Evolutionary conservation across 2,888 invertebrate genomes (phyloP).

Genomic region (Thelaira solivaga): DNA sequence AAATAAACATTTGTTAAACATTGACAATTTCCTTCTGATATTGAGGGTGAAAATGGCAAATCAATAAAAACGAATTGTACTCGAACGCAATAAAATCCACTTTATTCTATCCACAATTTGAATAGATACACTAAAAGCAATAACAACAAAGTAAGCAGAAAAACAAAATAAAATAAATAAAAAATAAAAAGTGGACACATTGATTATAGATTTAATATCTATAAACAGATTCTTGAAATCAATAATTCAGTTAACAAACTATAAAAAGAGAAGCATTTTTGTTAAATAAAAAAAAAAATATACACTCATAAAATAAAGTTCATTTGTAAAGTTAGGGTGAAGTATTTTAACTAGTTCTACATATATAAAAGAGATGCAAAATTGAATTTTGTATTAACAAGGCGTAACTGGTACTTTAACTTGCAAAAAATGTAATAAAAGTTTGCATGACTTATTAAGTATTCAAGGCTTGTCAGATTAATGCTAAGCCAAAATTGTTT

Average conservation of each 20-base stretch:
- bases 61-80: conserved; percentile 75
- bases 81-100: conserved; percentile 71
- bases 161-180: not conserved
- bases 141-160: conserved; percentile 1
- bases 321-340: no score
- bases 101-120: conserved; percentile 20
- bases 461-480: no score
- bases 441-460: no score
- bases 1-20: conserved; percentile 71
- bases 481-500: no score
- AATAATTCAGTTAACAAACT: not conserved
- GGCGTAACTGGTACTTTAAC: no score
- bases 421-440: no score
- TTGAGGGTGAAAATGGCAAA: conserved; percentile 73
- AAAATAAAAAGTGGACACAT: conserved; percentile 30
- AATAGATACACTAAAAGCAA: conserved; percentile 25
- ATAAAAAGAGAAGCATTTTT: no score
- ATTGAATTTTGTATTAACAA: no score
- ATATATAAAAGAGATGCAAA: no score
- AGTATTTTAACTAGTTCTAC: no score
- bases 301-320: no score
- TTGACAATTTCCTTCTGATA: conserved; percentile 74
- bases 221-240: conserved; percentile 13
- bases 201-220: conserved; percentile 11
- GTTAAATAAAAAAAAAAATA: no score